These are phyloP conservation scores for Trididemnum miniatum DNA, from an alignment of 23 tunicate genomes.

Conservation along the genomic window DNA sequence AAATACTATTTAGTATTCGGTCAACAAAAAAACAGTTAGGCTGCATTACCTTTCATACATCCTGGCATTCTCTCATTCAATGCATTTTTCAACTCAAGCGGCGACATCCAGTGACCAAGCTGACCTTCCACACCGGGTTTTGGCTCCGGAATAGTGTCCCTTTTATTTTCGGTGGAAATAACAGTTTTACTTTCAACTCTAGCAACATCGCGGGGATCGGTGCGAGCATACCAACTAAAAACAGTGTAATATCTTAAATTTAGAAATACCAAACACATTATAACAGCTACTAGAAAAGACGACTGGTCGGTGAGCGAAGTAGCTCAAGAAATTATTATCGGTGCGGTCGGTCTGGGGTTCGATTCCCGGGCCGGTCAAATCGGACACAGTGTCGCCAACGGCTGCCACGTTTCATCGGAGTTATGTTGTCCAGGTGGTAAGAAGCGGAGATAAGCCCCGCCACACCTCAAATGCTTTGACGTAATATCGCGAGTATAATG, in stretches of 20 bases:
- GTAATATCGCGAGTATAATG: too few species aligned
- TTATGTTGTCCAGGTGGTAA: too few species aligned
- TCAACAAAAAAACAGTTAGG: background rate
- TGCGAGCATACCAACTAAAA: slow-evolving; percentile 89
- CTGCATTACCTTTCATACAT: slow-evolving; percentile 81
- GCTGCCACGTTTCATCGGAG: too few species aligned
- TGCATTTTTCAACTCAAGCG: slow-evolving; percentile 54
- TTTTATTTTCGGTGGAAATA: slow-evolving; percentile 64
- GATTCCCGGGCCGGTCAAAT: too few species aligned
- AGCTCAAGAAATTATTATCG: too few species aligned
- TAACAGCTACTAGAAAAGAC: too few species aligned
- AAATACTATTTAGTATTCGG: background rate
- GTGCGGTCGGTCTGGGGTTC: too few species aligned
- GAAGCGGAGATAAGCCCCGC: too few species aligned
- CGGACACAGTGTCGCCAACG: too few species aligned
- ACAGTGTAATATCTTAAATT: background rate
- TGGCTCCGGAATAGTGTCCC: slow-evolving; percentile 89
- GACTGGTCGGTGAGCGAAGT: too few species aligned
- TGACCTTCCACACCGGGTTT: slow-evolving; percentile 77
- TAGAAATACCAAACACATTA: too few species aligned
- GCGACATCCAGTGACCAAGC: slow-evolving; percentile 98
- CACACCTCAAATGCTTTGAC: too few species aligned
- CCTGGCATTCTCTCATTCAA: slow-evolving; percentile 85
- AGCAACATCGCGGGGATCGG: slow-evolving; percentile 99
- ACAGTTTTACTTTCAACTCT: slow-evolving; percentile 99